Conservation (phyloP, 2,113 vertebrate species). For the Phaethornis superciliosus region DNA sequence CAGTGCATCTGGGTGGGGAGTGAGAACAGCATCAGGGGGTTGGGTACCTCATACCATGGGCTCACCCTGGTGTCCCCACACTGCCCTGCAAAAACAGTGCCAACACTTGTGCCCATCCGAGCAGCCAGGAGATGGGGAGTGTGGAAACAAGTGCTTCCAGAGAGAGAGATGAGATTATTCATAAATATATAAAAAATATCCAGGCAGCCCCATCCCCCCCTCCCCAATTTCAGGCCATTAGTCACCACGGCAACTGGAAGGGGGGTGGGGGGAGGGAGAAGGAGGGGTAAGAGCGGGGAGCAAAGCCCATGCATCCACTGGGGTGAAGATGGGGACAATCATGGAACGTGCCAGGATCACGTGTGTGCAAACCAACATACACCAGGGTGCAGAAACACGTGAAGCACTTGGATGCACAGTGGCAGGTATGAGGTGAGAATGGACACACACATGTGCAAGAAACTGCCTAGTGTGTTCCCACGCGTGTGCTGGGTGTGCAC, state of each 20-base stretch:
- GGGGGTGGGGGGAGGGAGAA: neutral
- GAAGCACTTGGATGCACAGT: neutral
- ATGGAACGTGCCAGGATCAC: rapidly evolving
- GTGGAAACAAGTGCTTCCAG: neutral
- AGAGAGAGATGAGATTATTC: neutral
- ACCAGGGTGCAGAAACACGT: rapidly evolving
- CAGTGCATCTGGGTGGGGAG: slow-evolving; percentile 71
- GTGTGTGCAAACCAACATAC: rapidly evolving
- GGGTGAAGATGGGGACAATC: neutral
- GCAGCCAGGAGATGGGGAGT: neutral
- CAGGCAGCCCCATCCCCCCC: slow-evolving; percentile 17
- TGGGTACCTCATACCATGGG: rapidly evolving
- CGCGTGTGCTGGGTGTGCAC: rapidly evolving
- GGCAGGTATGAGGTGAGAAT: neutral
- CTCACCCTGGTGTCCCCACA: neutral
- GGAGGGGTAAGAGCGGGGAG: neutral
- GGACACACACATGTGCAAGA: rapidly evolving
- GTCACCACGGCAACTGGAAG: slow-evolving; percentile 38
- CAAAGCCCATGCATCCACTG: neutral
- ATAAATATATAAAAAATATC: neutral
- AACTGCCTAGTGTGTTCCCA: rapidly evolving
- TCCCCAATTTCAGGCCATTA: slow-evolving; percentile 63
- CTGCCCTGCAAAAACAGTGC: neutral
- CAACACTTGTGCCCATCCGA: neutral
- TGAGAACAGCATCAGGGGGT: neutral